These are phyloP conservation scores for Plebejus melissa DNA, from an alignment of 2,888 invertebrate species.

Conservation along the genomic window DNA sequence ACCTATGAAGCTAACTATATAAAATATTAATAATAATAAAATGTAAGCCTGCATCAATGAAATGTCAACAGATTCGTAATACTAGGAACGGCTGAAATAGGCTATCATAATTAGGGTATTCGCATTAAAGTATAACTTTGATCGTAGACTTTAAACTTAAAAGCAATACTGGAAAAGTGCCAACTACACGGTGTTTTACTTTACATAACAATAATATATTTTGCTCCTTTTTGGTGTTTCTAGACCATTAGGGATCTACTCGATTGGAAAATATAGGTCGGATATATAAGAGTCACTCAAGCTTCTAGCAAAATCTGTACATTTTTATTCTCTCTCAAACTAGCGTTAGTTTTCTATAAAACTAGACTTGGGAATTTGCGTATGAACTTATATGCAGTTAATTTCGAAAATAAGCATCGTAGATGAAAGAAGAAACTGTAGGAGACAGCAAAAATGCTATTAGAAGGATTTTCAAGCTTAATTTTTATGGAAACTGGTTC, in stretches of 20 bases:
- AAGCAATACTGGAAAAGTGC: not conserved
- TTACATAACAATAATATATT: constrained; percentile 15
- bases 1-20: not conserved
- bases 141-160: not conserved
- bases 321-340: constrained; percentile 6
- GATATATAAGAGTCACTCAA: constrained; percentile 18
- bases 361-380: not conserved
- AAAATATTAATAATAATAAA: not conserved
- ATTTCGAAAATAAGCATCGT: not conserved
- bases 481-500: no score
- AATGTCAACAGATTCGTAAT: not conserved
- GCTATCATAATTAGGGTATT: not conserved
- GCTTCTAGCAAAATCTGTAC: not conserved
- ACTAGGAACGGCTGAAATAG: not conserved
- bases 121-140: not conserved
- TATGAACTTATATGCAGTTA: not conserved
- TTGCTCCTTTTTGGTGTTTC: constrained; percentile 12
- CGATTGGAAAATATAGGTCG: constrained; percentile 18
- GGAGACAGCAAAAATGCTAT: no score
- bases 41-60: not conserved
- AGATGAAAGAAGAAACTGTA: not conserved
- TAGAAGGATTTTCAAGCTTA: no score
- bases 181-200: constrained; percentile 1
- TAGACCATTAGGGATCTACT: constrained; percentile 11
- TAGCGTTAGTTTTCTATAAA: not conserved